Base-by-base conservation (phyloP, 35 echinoderm and acorn worm genomes). In the Lytechinus variegatus region DNA sequence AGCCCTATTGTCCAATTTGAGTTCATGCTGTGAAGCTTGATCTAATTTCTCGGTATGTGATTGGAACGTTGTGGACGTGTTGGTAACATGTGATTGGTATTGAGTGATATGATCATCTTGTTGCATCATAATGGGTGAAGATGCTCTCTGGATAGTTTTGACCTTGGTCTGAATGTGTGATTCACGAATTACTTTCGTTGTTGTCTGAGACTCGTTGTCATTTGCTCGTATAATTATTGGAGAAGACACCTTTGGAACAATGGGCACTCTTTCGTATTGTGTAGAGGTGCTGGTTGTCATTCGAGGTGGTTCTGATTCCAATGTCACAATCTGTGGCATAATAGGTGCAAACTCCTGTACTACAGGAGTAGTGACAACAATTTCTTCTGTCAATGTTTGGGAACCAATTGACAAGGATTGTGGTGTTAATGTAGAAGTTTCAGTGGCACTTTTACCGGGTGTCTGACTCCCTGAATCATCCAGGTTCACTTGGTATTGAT, bases 261-360 rank as follows among this genome's bases (percentile, higher is more conserved):
- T 79, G 12, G 66, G 66, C 66, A 24, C n/a, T 24, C 66, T 79
- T 24, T 79, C 66, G 66, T 79, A 44, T 90, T 90, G 88, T 12
- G 88, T 90, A 6, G 88, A 12, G 33, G 88, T 90, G 52, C 88
- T 44, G 28, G 88, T 90, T 2, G 16, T 4, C 9, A 90, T 90
- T 54, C 88, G 33, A 10, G 88, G 88, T 13, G 52, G 16, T 13
- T 90, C 88, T 14, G 88, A 90, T 54, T 90, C 88, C 29, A 54
- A 52, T 44, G 88, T 54, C 14, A 90, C 88, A 52, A 90, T 90
- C 4, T 21, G 29, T 10, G 88, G 88, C 28, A 54, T 9, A 54
- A 90, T 52, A 14, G 88, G 88, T 14, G 88, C 88, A 90, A 90
- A 90, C 29, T 90, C 88, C 29, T 90, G 29, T 21, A 90, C 52